Conservation (phyloP, 2,888 invertebrate genomes). For the Resseliella maxima region DNA sequence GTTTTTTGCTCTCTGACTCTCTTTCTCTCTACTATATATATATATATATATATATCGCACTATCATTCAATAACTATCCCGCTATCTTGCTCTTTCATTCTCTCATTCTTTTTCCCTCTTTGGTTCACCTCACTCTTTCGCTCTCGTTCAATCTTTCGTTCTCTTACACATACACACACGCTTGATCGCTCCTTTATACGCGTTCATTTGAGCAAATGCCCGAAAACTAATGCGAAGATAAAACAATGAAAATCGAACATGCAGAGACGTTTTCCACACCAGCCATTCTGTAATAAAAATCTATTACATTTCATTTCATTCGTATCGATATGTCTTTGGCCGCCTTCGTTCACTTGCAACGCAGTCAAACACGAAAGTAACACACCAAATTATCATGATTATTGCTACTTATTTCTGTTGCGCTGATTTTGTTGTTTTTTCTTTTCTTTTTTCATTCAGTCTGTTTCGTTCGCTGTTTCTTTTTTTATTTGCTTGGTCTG, state of each 20-base stretch:
- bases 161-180: too few relatives aligned
- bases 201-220: not conserved
- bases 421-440: not conserved
- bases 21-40: not conserved
- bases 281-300: not conserved
- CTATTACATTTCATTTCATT: not conserved
- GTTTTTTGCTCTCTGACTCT: too few relatives aligned
- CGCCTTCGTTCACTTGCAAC: not conserved
- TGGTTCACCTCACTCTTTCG: too few relatives aligned
- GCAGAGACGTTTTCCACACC: not conserved
- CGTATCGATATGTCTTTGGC: too few relatives aligned
- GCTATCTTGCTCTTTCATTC: too few relatives aligned
- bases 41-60: too few relatives aligned
- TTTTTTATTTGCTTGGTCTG: too few relatives aligned
- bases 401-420: not conserved
- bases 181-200: too few relatives aligned
- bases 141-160: too few relatives aligned
- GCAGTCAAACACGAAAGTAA: not conserved
- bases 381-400: conserved; percentile 3
- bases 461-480: not conserved
- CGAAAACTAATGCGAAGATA: not conserved
- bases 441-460: not conserved
- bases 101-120: too few relatives aligned
- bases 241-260: conserved; percentile 18
- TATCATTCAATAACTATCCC: too few relatives aligned